Evolutionary conservation across 2,888 invertebrate genomes (phyloP).

Genomic region (Aleiodes alternator): DNA sequence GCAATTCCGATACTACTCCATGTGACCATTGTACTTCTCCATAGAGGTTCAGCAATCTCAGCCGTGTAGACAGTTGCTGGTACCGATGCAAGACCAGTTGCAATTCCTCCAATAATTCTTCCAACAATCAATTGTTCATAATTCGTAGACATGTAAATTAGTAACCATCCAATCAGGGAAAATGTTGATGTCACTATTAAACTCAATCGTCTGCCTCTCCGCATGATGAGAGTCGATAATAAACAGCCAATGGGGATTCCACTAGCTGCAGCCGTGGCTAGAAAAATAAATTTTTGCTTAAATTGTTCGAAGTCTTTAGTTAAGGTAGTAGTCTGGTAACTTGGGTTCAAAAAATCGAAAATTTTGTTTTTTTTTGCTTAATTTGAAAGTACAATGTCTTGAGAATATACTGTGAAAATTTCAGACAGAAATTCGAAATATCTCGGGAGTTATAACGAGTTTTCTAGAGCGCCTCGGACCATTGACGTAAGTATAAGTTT

Average conservation of each 20-base stretch:
- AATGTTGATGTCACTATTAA: slow-evolving; percentile 76
- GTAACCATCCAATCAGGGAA: slow-evolving; percentile 77
- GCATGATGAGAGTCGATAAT: slow-evolving; percentile 77
- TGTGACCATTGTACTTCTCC: slow-evolving; percentile 77
- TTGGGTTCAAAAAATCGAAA: no score
- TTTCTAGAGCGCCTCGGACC: no score
- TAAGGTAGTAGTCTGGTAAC: no score
- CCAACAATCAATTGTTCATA: slow-evolving; percentile 75
- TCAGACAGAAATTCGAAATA: no score
- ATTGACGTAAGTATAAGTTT: no score
- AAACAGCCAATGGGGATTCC: slow-evolving; percentile 78
- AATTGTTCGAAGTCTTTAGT: no score
- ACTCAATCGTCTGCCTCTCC: slow-evolving; percentile 76
- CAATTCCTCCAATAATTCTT: slow-evolving; percentile 76
- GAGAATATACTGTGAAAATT: no score
- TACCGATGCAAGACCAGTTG: slow-evolving; percentile 77
- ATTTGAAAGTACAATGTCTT: no score
- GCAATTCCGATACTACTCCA: slow-evolving; percentile 78
- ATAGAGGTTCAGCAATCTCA: slow-evolving; percentile 75
- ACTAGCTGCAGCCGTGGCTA: slow-evolving; percentile 78
- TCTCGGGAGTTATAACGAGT: no score
- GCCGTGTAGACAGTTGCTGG: slow-evolving; percentile 78
- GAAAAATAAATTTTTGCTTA: slow-evolving; percentile 53
- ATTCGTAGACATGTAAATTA: slow-evolving; percentile 74
- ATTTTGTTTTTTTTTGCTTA: no score